A percentile compares a stretch with the other conserved stretches of the same genome.
phyloP scores from a whole-genome alignment of 2,113 vertebrate genomes.

The Bubalus kerabau region DNA sequence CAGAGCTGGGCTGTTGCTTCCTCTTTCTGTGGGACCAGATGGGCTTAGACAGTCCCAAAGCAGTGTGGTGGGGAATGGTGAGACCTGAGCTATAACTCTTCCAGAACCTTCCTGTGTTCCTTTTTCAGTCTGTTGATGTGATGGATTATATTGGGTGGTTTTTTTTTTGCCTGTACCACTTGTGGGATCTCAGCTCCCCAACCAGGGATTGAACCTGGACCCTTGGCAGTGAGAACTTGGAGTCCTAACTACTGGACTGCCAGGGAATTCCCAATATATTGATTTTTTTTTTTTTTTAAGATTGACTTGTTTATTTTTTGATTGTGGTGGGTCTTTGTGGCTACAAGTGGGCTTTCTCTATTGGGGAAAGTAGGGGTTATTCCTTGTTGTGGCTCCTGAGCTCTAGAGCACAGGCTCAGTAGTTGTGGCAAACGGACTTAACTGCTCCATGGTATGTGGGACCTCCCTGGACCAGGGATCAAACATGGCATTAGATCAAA shows the following conservation, averaged over 20 bases:
- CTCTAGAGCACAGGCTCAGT: neutral
- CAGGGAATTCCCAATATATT: neutral
- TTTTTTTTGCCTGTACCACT: neutral
- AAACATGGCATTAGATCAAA: neutral
- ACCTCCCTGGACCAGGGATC: neutral
- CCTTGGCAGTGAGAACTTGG: neutral
- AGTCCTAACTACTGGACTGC: neutral
- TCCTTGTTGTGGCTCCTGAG: neutral
- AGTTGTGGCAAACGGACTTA: accelerated
- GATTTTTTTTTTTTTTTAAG: neutral
- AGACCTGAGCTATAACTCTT: no score
- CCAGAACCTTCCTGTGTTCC: neutral
- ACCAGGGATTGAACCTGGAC: neutral
- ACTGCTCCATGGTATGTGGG: neutral
- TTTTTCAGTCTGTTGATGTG: neutral
- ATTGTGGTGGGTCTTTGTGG: neutral
- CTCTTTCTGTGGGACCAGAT: neutral
- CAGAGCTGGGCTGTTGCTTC: neutral
- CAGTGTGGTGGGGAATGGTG: neutral
- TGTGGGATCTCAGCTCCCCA: neutral
- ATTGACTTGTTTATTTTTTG: neutral
- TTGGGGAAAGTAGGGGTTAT: neutral
- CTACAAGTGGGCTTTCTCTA: neutral
- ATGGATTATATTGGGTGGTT: neutral
- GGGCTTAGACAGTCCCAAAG: neutral